phyloP scores from a whole-genome alignment of 2,113 vertebrate genomes.

The Salvelinus alpinus region DNA sequence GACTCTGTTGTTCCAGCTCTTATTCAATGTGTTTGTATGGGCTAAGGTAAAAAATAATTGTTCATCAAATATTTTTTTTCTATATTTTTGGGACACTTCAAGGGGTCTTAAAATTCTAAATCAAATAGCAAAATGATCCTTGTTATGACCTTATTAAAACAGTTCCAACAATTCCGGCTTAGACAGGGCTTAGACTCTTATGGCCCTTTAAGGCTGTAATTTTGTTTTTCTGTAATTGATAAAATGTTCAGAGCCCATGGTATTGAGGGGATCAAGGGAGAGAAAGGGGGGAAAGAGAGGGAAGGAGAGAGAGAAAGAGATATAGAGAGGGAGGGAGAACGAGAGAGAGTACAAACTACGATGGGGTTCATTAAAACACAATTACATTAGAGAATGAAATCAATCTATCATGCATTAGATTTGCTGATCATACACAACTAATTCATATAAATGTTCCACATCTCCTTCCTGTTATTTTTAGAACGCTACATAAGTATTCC shows the following conservation, averaged over 20 bases:
- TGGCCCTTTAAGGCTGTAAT: background rate
- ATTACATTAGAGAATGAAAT: conserved; percentile 59
- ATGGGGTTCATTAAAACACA: conserved; percentile 59
- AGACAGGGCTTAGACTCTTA: too few relatives aligned
- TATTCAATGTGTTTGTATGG: too few relatives aligned
- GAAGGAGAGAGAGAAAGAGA: background rate
- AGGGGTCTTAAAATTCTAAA: too few relatives aligned
- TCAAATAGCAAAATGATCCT: too few relatives aligned
- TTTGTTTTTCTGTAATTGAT: conserved; percentile 8
- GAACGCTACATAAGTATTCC: conserved; percentile 30
- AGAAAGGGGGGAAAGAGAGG: background rate
- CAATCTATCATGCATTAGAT: conserved; percentile 43
- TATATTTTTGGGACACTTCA: too few relatives aligned
- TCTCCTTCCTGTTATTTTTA: conserved; percentile 36
- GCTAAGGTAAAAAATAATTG: too few relatives aligned
- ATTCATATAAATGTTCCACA: conserved; percentile 51
- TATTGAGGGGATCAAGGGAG: conserved; percentile 14
- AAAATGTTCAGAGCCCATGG: conserved; percentile 13
- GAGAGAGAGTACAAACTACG: conserved; percentile 15
- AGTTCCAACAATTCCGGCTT: too few relatives aligned
- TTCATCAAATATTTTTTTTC: too few relatives aligned
- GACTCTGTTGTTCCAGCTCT: too few relatives aligned
- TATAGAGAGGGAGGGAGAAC: conserved; percentile 13
- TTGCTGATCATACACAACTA: conserved; percentile 45
- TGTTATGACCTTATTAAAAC: too few relatives aligned